Evolutionary conservation across 2,888 invertebrate species (phyloP).

Genomic region (Nysson spinosus): DNA sequence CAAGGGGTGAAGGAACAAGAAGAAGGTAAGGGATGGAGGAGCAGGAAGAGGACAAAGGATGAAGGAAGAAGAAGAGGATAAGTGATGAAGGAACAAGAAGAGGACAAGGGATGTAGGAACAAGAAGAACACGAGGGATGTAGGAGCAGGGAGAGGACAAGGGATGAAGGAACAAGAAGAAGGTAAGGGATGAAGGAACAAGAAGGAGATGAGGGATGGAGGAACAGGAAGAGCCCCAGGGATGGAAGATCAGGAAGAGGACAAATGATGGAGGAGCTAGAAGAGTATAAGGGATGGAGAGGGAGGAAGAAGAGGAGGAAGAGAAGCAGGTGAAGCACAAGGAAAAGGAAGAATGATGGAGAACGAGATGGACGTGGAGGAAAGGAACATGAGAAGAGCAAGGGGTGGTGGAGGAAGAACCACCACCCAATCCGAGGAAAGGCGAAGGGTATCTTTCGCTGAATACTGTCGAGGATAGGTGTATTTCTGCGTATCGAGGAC

Average conservation of each 20-base stretch:
- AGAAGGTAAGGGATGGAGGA: not conserved
- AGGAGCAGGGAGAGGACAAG: not conserved
- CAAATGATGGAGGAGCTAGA: too few species aligned
- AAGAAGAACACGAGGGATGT: not conserved
- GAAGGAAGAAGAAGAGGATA: not conserved
- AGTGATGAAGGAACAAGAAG: not conserved
- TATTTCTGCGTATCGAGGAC: too few species aligned
- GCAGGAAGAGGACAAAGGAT: not conserved
- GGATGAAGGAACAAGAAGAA: slow-evolving; percentile 3
- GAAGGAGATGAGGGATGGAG: not conserved
- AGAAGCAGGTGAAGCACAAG: too few species aligned
- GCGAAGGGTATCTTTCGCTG: too few species aligned
- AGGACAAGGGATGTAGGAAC: not conserved
- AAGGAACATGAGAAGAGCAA: too few species aligned
- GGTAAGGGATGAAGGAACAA: not conserved
- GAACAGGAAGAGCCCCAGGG: slow-evolving; percentile 12
- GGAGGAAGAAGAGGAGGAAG: not conserved
- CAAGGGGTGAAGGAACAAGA: not conserved
- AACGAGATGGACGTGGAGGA: too few species aligned
- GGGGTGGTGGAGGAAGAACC: too few species aligned
- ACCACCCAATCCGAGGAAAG: too few species aligned
- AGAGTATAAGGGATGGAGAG: too few species aligned
- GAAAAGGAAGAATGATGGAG: too few species aligned
- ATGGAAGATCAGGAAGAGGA: too few species aligned
- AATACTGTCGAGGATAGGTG: too few species aligned